Evolutionary conservation across 2,113 vertebrate genomes (phyloP).

Genomic region (Felis catus): F.catus_Fca126_mat1.0 CM031417.1:130133501-130134000

Average conservation of each 20-base stretch:
- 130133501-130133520: too few species aligned
- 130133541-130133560: background rate
- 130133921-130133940: too few species aligned
- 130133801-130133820: background rate
- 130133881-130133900: too few species aligned
- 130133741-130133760: background rate
- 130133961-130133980: too few species aligned
- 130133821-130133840: background rate
- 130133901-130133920: too few species aligned
- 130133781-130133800: background rate
- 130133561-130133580: background rate
- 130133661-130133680: background rate
- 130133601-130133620: background rate
- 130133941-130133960: too few species aligned
- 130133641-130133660: background rate
- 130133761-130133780: background rate
- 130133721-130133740: background rate
- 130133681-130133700: accelerated
- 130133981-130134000: accelerated
- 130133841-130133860: background rate
- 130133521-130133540: background rate
- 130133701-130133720: background rate
- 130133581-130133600: background rate
- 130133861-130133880: background rate
- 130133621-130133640: background rate